A percentile compares a stretch with the other conserved stretches of the same genome.
Conservation (phyloP, 2,797 vertebrate species). For the Echiichthys vipera region DNA sequence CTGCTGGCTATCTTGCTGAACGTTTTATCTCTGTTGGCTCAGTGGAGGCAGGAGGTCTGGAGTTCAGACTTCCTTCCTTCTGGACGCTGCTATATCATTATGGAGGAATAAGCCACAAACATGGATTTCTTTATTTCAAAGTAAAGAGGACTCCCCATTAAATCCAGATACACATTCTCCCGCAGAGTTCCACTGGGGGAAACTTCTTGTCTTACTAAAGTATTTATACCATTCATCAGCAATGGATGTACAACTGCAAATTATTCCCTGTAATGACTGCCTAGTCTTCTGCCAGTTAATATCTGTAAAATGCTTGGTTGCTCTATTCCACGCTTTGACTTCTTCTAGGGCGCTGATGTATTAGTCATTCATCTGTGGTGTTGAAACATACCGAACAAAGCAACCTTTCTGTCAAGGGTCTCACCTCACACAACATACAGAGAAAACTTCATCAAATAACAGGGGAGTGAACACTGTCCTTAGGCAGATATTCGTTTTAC, state of each 20-base stretch:
- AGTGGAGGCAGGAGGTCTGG: conserved; percentile 28
- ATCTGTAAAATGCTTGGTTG: not conserved
- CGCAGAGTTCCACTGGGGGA: conserved; percentile 25
- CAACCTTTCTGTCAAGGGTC: too few species aligned
- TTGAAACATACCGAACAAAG: not conserved
- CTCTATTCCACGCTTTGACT: not conserved
- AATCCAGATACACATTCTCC: conserved; percentile 15
- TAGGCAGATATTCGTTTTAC: not conserved
- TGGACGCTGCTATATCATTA: conserved; percentile 50
- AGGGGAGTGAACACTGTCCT: not conserved
- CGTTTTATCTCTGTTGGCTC: conserved; percentile 56
- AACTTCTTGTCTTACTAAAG: not conserved
- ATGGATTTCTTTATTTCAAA: conserved; percentile 49
- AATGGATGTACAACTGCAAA: not conserved
- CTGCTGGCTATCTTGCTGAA: conserved; percentile 36
- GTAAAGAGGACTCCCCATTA: conserved; percentile 39
- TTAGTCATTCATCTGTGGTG: not conserved
- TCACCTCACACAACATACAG: not conserved
- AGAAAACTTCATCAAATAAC: not conserved
- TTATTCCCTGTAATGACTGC: not conserved
- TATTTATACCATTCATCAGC: not conserved
- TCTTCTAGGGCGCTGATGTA: not conserved
- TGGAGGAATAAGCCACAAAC: conserved; percentile 44
- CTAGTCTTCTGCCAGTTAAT: not conserved
- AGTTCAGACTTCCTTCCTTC: conserved; percentile 40